Evolutionary conservation across 2,888 invertebrate species (phyloP).

Genomic region (Julus scandinavius): DNA sequence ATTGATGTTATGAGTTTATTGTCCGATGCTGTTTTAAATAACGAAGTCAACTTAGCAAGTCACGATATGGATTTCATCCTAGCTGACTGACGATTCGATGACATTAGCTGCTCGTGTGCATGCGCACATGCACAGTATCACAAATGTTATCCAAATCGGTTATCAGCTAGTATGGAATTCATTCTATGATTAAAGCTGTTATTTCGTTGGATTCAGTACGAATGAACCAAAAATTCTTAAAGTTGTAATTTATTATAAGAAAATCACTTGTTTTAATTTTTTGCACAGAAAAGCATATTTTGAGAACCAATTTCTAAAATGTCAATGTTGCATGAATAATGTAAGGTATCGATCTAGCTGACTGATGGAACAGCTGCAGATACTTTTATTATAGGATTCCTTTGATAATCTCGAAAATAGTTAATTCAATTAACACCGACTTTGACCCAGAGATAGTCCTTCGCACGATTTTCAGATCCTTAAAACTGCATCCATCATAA

Average conservation of each 20-base stretch:
- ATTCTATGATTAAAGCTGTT: too few relatives aligned
- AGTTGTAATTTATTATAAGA: neutral
- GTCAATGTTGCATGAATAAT: neutral
- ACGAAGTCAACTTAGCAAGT: too few relatives aligned
- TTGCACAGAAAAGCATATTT: too few relatives aligned
- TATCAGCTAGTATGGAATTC: too few relatives aligned
- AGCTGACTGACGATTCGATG: too few relatives aligned
- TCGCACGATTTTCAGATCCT: neutral
- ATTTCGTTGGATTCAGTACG: neutral
- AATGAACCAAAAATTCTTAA: neutral
- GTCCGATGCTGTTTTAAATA: neutral
- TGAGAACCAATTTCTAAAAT: neutral
- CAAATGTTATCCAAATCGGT: too few relatives aligned
- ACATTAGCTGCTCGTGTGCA: too few relatives aligned
- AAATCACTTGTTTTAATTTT: neutral
- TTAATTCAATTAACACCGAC: neutral
- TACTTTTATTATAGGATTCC: neutral
- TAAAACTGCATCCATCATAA: neutral
- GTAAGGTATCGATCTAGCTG: neutral
- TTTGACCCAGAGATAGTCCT: neutral
- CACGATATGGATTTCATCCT: too few relatives aligned
- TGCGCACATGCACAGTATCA: too few relatives aligned
- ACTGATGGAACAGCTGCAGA: neutral
- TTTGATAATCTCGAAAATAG: neutral
- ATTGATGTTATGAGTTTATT: conserved; percentile 11